Conservation (phyloP, 2,113 vertebrate genomes). For the Acrocephalus kingi region DNA sequence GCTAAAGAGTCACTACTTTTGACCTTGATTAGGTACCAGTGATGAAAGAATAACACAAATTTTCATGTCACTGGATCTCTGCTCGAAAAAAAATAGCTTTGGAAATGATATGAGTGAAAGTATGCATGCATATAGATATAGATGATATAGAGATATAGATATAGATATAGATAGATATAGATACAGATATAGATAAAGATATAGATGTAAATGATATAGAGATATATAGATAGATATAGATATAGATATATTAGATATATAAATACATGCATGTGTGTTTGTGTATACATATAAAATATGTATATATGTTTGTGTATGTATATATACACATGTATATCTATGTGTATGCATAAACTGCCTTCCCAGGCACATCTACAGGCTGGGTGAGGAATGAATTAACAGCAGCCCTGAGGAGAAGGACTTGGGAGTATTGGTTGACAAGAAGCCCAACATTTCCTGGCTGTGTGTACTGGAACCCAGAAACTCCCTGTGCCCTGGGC, state of each 20-base stretch:
- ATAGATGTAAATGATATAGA: too few relatives aligned
- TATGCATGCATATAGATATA: rapidly evolving
- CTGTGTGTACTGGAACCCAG: rapidly evolving
- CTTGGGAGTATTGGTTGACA: background rate
- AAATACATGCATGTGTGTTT: background rate
- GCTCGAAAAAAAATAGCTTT: background rate
- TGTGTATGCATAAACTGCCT: background rate
- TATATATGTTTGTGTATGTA: rapidly evolving
- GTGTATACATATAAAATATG: background rate
- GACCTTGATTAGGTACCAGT: background rate
- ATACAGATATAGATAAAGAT: too few relatives aligned
- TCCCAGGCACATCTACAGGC: background rate
- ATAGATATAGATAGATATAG: too few relatives aligned
- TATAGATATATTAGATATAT: too few relatives aligned
- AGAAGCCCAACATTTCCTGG: background rate
- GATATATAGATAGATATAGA: too few relatives aligned
- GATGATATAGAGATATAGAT: too few relatives aligned
- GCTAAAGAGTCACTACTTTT: background rate
- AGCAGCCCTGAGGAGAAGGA: background rate
- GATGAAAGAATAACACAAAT: background rate
- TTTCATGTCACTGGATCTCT: background rate
- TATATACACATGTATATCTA: rapidly evolving
- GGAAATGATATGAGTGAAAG: background rate
- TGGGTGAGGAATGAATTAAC: background rate
- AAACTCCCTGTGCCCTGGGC: background rate